Percentiles rank a stretch among this genome's conserved stretches.
phyloP scores from a whole-genome alignment of 2,113 vertebrate genomes.

The Oxygymnocypris stewartii region DNA sequence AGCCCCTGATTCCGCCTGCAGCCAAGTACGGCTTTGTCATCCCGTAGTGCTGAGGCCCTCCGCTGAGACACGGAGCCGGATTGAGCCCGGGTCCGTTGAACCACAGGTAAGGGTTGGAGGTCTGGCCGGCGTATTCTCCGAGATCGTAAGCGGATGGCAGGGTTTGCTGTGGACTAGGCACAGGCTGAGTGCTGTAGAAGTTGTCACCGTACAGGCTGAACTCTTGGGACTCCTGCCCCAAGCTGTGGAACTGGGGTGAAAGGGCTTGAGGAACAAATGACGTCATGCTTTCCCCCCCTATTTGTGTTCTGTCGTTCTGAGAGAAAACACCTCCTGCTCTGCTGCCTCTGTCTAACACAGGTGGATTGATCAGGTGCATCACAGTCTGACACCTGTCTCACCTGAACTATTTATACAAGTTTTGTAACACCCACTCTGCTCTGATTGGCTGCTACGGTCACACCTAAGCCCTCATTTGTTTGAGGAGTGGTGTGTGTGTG shows the following conservation, averaged over 20 bases:
- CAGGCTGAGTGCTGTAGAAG: slow-evolving; percentile 82
- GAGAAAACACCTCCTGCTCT: slow-evolving; percentile 13
- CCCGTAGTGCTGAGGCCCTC: slow-evolving; percentile 74
- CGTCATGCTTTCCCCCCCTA: slow-evolving; percentile 78
- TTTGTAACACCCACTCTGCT: slow-evolving; percentile 56
- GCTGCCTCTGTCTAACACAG: slow-evolving; percentile 40
- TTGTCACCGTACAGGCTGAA: slow-evolving; percentile 86
- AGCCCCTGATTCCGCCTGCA: slow-evolving; percentile 58
- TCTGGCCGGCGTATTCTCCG: slow-evolving; percentile 68
- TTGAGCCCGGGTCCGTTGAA: slow-evolving; percentile 77
- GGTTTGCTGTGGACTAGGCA: slow-evolving; percentile 72
- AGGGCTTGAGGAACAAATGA: slow-evolving; percentile 80
- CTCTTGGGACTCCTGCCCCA: slow-evolving; percentile 83
- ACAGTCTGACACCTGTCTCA: slow-evolving; percentile 65
- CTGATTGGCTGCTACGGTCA: slow-evolving; percentile 64
- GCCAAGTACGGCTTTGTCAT: slow-evolving; percentile 78
- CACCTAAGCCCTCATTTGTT: slow-evolving; percentile 44
- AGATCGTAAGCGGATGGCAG: slow-evolving; percentile 73
- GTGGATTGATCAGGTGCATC: slow-evolving; percentile 53
- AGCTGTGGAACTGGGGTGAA: slow-evolving; percentile 82
- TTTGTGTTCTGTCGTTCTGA: slow-evolving; percentile 10
- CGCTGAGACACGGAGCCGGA: slow-evolving; percentile 61
- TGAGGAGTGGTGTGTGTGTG: slow-evolving; percentile 10
- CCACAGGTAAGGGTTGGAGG: slow-evolving; percentile 80
- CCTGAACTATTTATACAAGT: slow-evolving; percentile 68